A percentile compares a stretch with the other conserved stretches of the same genome.
These are phyloP conservation scores for Entomobrya proxima DNA, from an alignment of 2,888 invertebrate species.

Conservation along the genomic window DNA sequence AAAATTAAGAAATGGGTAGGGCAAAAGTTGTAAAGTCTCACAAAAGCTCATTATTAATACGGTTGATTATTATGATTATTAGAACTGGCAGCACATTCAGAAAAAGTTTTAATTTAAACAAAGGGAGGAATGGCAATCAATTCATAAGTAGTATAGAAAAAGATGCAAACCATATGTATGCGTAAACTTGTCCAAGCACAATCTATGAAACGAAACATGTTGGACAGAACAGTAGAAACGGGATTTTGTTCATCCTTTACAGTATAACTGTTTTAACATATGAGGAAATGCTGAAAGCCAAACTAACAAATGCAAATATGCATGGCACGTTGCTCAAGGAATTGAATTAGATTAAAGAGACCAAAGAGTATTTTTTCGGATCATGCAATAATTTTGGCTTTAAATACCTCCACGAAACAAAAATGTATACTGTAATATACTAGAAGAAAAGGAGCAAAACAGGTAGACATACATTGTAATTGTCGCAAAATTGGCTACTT, in stretches of 20 bases:
- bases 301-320: neutral
- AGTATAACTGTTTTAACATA: too few relatives aligned
- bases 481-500: too few relatives aligned
- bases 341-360: constrained; percentile 58
- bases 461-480: too few relatives aligned
- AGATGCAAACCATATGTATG: too few relatives aligned
- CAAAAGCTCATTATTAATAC: neutral
- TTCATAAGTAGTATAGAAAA: neutral
- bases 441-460: too few relatives aligned
- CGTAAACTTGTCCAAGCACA: too few relatives aligned
- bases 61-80: constrained; percentile 22
- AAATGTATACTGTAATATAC: too few relatives aligned
- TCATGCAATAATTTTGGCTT: constrained; percentile 43
- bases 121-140: too few relatives aligned
- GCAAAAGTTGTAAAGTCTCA: neutral
- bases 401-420: constrained; percentile 14
- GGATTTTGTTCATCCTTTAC: too few relatives aligned
- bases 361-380: constrained; percentile 2
- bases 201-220: too few relatives aligned
- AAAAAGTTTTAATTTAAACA: neutral
- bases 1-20: constrained; percentile 32
- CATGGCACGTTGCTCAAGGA: constrained; percentile 20
- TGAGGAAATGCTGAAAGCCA: neutral
- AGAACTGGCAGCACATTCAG: neutral
- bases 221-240: too few relatives aligned